Evolutionary conservation across 2,888 invertebrate genomes (phyloP).

Genomic region (Drosophila borborema): DNA sequence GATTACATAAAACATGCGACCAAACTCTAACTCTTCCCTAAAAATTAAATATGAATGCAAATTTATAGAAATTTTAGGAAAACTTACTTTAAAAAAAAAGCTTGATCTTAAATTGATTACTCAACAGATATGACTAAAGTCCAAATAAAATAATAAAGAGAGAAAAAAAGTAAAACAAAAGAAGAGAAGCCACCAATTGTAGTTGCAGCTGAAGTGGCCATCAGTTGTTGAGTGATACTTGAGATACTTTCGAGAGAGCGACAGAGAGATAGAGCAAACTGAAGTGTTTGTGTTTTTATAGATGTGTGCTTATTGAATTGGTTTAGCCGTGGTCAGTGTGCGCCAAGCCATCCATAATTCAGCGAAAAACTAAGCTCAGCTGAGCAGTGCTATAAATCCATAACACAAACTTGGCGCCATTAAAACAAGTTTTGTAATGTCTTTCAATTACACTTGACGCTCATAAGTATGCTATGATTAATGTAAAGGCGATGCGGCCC

Average conservation of each 20-base stretch:
- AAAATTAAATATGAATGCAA: too few relatives aligned
- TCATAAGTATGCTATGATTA: conserved; percentile 80
- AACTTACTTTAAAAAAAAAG: neutral
- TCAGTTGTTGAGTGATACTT: conserved; percentile 8
- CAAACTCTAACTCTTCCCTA: too few relatives aligned
- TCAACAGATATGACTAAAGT: neutral
- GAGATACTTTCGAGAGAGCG: conserved; percentile 3
- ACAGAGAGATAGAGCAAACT: neutral
- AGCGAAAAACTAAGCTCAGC: conserved; percentile 16
- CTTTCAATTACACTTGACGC: conserved; percentile 77
- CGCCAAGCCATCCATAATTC: conserved; percentile 39
- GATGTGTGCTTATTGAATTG: conserved; percentile 17
- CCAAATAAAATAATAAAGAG: neutral
- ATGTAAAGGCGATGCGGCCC: conserved; percentile 62
- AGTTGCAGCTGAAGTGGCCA: conserved; percentile 16
- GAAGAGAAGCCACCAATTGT: neutral
- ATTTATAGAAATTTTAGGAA: too few relatives aligned
- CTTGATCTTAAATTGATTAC: neutral
- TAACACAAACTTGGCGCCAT: conserved; percentile 67
- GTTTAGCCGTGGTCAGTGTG: conserved; percentile 9
- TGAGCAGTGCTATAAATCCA: conserved; percentile 64
- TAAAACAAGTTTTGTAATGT: conserved; percentile 78
- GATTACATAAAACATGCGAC: too few relatives aligned
- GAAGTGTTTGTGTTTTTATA: conserved; percentile 16
- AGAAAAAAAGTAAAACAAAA: neutral